phyloP scores from a whole-genome alignment of 1,140 invertebrate genomes.

The Doryteuthis pealeii region DNA sequence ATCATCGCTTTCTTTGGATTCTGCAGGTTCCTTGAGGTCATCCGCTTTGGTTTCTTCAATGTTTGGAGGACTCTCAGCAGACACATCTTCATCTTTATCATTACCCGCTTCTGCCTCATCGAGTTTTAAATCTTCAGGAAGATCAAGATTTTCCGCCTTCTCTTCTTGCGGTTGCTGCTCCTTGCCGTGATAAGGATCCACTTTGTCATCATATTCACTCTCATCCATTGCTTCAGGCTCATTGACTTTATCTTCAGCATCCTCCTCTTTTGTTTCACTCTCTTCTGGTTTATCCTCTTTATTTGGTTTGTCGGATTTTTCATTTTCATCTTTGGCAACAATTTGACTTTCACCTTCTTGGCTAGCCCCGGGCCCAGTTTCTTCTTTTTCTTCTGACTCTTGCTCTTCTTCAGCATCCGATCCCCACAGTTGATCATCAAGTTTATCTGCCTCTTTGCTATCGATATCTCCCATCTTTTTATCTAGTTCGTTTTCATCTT shows the following conservation, averaged over 20 bases:
- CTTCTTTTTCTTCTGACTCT: slow-evolving; percentile 43
- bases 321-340: slow-evolving; percentile 62
- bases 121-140: slow-evolving; percentile 82
- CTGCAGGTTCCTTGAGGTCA: slow-evolving; percentile 17
- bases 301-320: slow-evolving; percentile 70
- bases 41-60: slow-evolving; percentile 17
- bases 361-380: slow-evolving; percentile 50
- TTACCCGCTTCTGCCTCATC: slow-evolving; percentile 71
- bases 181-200: slow-evolving; percentile 80
- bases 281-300: slow-evolving; percentile 60
- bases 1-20: slow-evolving; percentile 51
- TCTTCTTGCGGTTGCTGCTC: slow-evolving; percentile 43
- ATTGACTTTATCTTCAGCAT: slow-evolving; percentile 54
- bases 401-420: slow-evolving; percentile 70
- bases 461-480: slow-evolving; percentile 95
- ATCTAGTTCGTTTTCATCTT: slow-evolving; percentile 69
- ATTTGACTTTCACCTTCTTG: slow-evolving; percentile 49
- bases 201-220: slow-evolving; percentile 62
- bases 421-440: slow-evolving; percentile 81
- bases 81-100: slow-evolving; percentile 32
- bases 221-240: slow-evolving; percentile 70
- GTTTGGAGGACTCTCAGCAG: slow-evolving; percentile 15
- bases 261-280: slow-evolving; percentile 55
- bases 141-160: slow-evolving; percentile 76
- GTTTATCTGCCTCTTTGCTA: slow-evolving; percentile 73